These are phyloP conservation scores for Scaptodrosophila lebanonensis DNA, from an alignment of 1,140 invertebrate species.

Conservation along the genomic window DNA sequence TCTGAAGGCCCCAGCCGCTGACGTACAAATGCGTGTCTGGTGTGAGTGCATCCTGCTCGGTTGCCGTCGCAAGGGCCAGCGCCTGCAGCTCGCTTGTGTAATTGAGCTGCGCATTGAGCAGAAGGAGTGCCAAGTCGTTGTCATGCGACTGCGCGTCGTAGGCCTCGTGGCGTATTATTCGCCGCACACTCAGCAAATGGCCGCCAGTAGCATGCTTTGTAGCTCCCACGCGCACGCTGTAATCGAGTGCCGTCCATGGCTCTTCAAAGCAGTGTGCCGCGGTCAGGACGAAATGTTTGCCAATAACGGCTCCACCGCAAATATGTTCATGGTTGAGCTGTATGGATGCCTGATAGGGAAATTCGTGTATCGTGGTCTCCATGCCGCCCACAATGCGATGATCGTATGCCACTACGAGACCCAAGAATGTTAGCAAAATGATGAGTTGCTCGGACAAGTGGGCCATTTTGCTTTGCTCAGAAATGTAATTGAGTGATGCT, in stretches of 20 bases:
- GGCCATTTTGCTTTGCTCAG: too few relatives aligned
- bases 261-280: conserved; percentile 80
- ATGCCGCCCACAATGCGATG: conserved; percentile 72
- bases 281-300: conserved; percentile 79
- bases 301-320: conserved; percentile 80
- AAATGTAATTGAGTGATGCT: too few relatives aligned
- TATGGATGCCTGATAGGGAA: conserved; percentile 69
- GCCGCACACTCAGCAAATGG: conserved; percentile 44
- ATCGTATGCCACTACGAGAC: too few relatives aligned
- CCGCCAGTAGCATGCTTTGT: conserved; percentile 51
- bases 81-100: conserved; percentile 48
- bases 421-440: too few relatives aligned
- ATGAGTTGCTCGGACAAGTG: too few relatives aligned
- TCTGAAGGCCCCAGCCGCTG: conserved; percentile 66
- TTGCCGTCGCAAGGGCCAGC: conserved; percentile 30
- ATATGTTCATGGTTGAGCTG: conserved; percentile 55
- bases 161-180: conserved; percentile 53
- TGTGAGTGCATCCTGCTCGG: conserved; percentile 17
- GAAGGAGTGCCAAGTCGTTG: conserved; percentile 63
- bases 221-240: conserved; percentile 53
- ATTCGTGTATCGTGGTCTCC: conserved; percentile 46
- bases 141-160: conserved; percentile 56
- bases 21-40: conserved; percentile 36
- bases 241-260: conserved; percentile 32
- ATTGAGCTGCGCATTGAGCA: conserved; percentile 48